Percentiles rank a stretch among this genome's conserved stretches.
phyloP scores from a whole-genome alignment of 64 coral and sea anemone species.

The Pocillopora verrucosa region DNA sequence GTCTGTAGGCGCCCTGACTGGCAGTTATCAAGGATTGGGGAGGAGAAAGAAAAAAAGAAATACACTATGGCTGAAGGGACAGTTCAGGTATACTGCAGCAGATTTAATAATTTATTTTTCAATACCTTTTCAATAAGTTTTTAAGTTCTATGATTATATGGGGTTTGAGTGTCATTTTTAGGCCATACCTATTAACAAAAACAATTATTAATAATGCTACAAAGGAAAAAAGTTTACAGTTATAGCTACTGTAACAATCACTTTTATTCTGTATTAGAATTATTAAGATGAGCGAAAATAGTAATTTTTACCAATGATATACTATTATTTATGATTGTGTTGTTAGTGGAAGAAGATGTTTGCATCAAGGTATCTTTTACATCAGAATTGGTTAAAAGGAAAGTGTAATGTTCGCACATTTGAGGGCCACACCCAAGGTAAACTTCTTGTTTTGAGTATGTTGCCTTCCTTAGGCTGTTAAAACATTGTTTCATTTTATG shows the following conservation, averaged over 20 bases:
- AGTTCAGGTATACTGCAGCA: slow-evolving; percentile 57
- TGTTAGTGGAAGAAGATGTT: slow-evolving; percentile 99
- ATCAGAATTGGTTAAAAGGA: slow-evolving; percentile 95
- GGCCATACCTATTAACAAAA: no score
- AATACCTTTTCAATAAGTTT: no score
- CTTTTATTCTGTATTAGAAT: no score
- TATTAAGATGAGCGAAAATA: no score
- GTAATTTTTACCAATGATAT: neutral
- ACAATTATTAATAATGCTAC: no score
- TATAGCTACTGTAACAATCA: no score
- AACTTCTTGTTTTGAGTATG: neutral
- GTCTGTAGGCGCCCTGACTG: slow-evolving; percentile 59
- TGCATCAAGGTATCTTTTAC: slow-evolving; percentile 90
- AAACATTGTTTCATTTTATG: no score
- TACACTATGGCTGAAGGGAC: slow-evolving; percentile 66
- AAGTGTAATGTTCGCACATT: slow-evolving; percentile 89
- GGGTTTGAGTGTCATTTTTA: no score
- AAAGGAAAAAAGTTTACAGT: no score
- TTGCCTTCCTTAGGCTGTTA: neutral
- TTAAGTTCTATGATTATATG: no score
- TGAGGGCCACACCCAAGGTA: slow-evolving; percentile 95
- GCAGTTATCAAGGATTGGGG: slow-evolving; percentile 76
- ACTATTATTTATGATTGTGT: neutral
- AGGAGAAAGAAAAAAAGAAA: slow-evolving; percentile 69
- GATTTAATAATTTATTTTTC: no score